Conservation (phyloP, 2,113 vertebrate genomes). For the Ochotona curzoniae region DNA sequence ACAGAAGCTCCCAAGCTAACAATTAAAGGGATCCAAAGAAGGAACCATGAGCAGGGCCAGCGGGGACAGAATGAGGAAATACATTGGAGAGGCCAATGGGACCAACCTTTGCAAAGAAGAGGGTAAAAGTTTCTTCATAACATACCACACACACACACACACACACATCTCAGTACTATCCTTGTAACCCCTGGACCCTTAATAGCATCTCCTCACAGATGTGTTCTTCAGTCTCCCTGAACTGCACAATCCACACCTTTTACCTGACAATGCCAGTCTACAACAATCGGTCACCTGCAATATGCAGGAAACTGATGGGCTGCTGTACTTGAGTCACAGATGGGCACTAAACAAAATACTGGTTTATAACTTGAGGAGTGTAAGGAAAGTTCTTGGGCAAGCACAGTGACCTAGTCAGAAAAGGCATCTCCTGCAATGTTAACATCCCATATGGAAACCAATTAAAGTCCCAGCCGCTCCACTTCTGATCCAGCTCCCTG, state of each 20-base stretch:
- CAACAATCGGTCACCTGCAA: too few species aligned
- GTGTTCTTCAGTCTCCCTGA: neutral
- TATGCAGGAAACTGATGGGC: neutral
- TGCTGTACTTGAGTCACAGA: neutral
- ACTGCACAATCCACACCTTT: neutral
- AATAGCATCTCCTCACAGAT: neutral
- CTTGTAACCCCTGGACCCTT: neutral
- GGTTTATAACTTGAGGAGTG: neutral
- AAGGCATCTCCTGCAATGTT: too few species aligned
- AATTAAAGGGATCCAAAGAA: constrained; percentile 44
- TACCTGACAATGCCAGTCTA: neutral
- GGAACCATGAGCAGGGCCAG: neutral
- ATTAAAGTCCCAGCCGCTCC: too few species aligned
- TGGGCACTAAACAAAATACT: neutral
- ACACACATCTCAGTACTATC: neutral
- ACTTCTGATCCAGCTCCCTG: too few species aligned
- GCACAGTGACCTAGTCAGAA: too few species aligned
- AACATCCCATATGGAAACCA: too few species aligned
- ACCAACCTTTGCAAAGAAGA: neutral
- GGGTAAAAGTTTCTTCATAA: neutral
- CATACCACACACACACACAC: neutral
- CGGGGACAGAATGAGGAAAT: neutral
- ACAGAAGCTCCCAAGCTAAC: constrained; percentile 42
- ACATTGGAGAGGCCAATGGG: neutral
- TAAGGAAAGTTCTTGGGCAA: too few species aligned